Conservation (phyloP, 2,888 invertebrate genomes). For the Noctua comes region DNA sequence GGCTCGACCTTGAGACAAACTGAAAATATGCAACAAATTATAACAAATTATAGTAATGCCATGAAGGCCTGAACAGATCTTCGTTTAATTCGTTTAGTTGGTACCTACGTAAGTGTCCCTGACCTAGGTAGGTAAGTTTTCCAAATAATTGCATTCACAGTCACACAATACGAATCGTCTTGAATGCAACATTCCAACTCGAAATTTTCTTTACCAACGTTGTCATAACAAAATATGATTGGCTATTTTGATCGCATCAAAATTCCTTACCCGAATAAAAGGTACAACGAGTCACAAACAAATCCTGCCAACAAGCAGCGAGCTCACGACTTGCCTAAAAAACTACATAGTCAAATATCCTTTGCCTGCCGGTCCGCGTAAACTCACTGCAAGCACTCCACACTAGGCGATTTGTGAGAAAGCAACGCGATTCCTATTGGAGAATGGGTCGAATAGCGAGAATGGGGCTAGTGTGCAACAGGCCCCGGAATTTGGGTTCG, state of each 20-base stretch:
- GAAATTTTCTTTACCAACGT: slow-evolving; percentile 29
- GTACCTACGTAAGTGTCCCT: background rate
- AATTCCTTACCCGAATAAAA: slow-evolving; percentile 77
- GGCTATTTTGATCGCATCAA: slow-evolving; percentile 78
- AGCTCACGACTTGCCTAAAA: slow-evolving; percentile 85
- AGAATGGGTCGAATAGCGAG: slow-evolving; percentile 72
- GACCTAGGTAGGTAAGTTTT: background rate
- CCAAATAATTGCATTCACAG: background rate
- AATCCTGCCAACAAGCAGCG: slow-evolving; percentile 80
- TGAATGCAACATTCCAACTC: slow-evolving; percentile 28
- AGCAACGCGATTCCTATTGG: slow-evolving; percentile 77
- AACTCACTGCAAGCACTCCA: slow-evolving; percentile 77
- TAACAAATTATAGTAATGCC: background rate
- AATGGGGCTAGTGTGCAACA: slow-evolving; percentile 83
- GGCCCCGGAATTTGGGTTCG: slow-evolving; percentile 88
- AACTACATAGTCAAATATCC: slow-evolving; percentile 88
- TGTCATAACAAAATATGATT: slow-evolving; percentile 70
- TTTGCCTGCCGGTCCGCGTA: slow-evolving; percentile 84
- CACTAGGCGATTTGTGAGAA: slow-evolving; percentile 74
- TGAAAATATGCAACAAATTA: background rate
- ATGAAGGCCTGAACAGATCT: background rate
- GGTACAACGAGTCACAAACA: slow-evolving; percentile 81
- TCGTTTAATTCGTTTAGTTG: background rate
- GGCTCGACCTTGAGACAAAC: background rate
- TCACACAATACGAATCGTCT: background rate